Percentiles rank a stretch among this genome's conserved stretches.
Evolutionary conservation across 2,113 vertebrate genomes (phyloP).

Genomic region (Microtus oregoni): DNA sequence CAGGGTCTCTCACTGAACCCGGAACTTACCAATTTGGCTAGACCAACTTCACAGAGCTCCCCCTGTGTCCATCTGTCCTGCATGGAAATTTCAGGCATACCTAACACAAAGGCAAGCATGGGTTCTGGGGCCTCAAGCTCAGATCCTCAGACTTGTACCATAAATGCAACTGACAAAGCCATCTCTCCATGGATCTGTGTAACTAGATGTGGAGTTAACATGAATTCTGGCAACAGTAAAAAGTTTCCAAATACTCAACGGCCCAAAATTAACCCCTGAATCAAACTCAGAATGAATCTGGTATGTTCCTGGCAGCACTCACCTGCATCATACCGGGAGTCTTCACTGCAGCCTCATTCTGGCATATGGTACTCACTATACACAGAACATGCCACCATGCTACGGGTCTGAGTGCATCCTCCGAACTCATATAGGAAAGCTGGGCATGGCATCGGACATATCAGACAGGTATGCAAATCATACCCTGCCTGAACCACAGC

Average conservation of each 20-base stretch:
- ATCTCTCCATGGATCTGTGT: not conserved
- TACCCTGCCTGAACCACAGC: too few species aligned
- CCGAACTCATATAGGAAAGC: too few species aligned
- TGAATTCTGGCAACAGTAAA: not conserved
- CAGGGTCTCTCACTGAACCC: not conserved
- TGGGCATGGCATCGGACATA: too few species aligned
- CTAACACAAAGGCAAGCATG: not conserved
- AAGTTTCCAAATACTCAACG: not conserved
- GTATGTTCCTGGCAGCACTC: not conserved
- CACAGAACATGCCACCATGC: too few species aligned
- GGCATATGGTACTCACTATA: not conserved
- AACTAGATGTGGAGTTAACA: not conserved
- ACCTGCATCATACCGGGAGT: too few species aligned
- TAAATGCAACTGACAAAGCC: too few species aligned
- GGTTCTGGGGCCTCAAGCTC: too few species aligned
- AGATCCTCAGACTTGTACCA: not conserved
- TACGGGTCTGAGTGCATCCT: too few species aligned
- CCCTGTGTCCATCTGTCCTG: not conserved
- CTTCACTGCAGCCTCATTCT: not conserved
- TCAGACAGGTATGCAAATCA: too few species aligned
- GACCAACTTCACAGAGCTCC: not conserved
- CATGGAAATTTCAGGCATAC: not conserved
- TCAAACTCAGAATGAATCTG: not conserved
- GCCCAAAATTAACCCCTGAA: not conserved
- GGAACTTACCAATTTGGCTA: not conserved